These are phyloP conservation scores for Sceloporus tristichus DNA, from an alignment of 2,113 vertebrate genomes.

Conservation along the genomic window DNA sequence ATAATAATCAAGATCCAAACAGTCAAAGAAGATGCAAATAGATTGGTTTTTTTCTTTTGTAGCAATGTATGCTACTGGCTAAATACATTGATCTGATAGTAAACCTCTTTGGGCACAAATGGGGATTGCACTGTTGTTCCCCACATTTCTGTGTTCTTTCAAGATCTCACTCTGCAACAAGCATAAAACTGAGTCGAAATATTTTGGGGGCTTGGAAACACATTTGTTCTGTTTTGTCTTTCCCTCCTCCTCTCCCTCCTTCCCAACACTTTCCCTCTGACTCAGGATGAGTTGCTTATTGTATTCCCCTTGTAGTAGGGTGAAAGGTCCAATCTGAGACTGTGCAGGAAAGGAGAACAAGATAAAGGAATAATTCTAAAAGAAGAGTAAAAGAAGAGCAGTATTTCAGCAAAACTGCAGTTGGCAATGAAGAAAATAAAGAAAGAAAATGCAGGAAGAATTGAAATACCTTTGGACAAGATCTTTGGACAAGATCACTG, in stretches of 20 bases:
- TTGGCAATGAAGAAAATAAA: background rate
- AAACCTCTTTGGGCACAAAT: background rate
- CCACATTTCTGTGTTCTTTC: background rate
- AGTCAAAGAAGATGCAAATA: background rate
- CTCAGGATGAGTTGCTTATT: background rate
- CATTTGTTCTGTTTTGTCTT: background rate
- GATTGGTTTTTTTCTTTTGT: background rate
- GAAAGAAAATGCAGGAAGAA: background rate
- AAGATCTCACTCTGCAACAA: background rate
- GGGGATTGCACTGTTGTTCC: background rate
- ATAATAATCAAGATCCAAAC: background rate
- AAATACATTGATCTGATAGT: background rate
- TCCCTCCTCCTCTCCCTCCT: background rate
- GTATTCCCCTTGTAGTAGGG: background rate
- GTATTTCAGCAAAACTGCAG: background rate
- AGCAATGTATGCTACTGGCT: background rate
- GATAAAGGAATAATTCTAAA: background rate
- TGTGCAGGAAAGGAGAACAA: fast-evolving
- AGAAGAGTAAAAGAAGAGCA: background rate
- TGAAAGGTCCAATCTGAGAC: background rate
- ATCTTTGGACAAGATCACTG: background rate
- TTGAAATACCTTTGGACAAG: background rate
- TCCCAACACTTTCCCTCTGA: background rate
- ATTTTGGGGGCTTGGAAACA: background rate
- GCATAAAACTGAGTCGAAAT: background rate